Conservation (phyloP, 2,888 invertebrate genomes). For the Octonoba sinensis region DNA sequence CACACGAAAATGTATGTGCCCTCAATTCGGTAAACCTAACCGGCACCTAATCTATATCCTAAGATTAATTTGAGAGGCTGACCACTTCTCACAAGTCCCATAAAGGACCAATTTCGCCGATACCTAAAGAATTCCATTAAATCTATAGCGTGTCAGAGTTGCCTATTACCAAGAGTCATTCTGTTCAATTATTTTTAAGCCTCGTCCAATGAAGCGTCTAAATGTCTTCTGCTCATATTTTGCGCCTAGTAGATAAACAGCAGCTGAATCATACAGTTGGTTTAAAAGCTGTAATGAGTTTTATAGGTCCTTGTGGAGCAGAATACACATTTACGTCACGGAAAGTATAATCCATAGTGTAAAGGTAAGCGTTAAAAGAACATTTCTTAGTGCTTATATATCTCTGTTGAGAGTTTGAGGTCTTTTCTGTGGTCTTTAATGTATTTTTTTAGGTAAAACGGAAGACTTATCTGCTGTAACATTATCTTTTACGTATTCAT, state of each 20-base stretch:
- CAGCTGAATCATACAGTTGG: too few species aligned
- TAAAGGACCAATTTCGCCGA: slow-evolving; percentile 52
- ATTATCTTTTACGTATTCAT: too few species aligned
- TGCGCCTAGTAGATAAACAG: slow-evolving; percentile 22
- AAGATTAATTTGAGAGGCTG: slow-evolving; percentile 50
- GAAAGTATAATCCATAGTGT: too few species aligned
- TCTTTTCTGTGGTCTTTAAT: too few species aligned
- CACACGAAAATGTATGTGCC: slow-evolving; percentile 35
- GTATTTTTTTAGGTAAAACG: too few species aligned
- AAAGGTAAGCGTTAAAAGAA: too few species aligned
- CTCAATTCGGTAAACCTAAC: slow-evolving; percentile 38
- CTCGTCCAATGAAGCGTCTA: slow-evolving; percentile 38
- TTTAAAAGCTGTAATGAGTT: too few species aligned
- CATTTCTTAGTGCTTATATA: too few species aligned
- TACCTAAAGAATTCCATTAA: slow-evolving; percentile 58
- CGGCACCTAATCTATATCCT: slow-evolving; percentile 39
- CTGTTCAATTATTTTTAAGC: slow-evolving; percentile 57
- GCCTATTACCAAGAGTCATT: slow-evolving; percentile 44
- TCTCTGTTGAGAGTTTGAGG: too few species aligned
- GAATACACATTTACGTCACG: too few species aligned
- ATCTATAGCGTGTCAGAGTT: slow-evolving; percentile 47
- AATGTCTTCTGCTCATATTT: slow-evolving; percentile 37
- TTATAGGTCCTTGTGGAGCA: too few species aligned
- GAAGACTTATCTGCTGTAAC: too few species aligned
- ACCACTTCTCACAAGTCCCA: slow-evolving; percentile 58